Evolutionary conservation across 2,797 vertebrate genomes (phyloP).

Genomic region (Sarcoramphus papa): DNA sequence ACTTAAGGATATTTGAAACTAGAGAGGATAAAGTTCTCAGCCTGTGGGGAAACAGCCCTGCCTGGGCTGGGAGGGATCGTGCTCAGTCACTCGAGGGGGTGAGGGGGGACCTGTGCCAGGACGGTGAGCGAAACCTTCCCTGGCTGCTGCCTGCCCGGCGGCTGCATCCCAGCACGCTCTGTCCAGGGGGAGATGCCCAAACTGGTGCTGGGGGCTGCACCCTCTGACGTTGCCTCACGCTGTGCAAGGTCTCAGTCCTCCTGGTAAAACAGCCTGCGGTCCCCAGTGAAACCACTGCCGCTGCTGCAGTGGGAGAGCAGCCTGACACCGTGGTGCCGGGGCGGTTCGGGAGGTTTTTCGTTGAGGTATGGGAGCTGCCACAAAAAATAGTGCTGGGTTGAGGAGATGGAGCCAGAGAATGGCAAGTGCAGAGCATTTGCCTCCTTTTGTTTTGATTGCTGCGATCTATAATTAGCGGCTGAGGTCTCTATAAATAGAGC

Average conservation of each 20-base stretch:
- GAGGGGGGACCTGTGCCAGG: fast-evolving
- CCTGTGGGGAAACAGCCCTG: not conserved
- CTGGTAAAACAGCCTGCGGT: not conserved
- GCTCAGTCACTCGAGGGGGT: fast-evolving
- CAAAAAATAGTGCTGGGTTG: not conserved
- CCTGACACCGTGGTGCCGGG: fast-evolving
- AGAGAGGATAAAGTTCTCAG: not conserved
- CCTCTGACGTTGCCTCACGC: not conserved
- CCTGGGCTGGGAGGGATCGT: fast-evolving
- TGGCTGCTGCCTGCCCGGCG: not conserved
- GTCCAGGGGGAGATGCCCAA: not conserved
- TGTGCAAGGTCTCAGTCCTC: not conserved
- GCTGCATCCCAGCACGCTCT: fast-evolving
- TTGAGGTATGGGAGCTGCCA: not conserved
- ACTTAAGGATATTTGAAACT: not conserved
- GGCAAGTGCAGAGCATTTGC: not conserved
- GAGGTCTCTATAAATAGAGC: slow-evolving; percentile 45
- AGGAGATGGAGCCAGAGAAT: not conserved
- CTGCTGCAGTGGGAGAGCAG: not conserved
- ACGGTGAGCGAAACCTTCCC: not conserved
- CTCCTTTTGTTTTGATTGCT: slow-evolving; percentile 15
- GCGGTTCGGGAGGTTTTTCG: fast-evolving
- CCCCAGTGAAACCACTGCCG: not conserved
- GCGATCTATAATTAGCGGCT: slow-evolving; percentile 7
- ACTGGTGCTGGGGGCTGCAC: not conserved